phyloP scores from a whole-genome alignment of 1,140 invertebrate species.

The Eueides isabella region DNA sequence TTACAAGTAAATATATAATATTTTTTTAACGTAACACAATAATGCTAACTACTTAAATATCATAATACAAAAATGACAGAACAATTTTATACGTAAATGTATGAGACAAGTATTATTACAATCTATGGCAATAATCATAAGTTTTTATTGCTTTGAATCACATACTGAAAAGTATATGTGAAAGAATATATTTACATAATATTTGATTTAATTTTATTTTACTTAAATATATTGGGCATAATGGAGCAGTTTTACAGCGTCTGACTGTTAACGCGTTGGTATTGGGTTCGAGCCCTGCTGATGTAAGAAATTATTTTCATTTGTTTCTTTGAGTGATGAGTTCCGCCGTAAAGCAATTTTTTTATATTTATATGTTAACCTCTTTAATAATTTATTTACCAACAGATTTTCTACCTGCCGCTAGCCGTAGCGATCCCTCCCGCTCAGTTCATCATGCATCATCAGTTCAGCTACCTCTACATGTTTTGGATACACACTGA shows the following conservation, averaged over 20 bases:
- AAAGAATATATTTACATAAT: neutral
- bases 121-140: neutral
- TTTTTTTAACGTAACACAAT: too few relatives aligned
- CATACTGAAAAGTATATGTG: neutral
- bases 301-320: too few relatives aligned
- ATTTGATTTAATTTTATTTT: neutral
- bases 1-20: too few relatives aligned
- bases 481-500: constrained; percentile 97
- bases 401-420: constrained; percentile 92
- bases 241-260: too few relatives aligned
- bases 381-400: neutral
- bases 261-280: too few relatives aligned
- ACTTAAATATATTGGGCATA: neutral
- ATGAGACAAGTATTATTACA: neutral
- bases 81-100: too few relatives aligned
- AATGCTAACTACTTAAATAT: too few relatives aligned
- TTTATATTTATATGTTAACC: neutral
- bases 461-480: constrained; percentile 93
- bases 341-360: too few relatives aligned
- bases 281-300: too few relatives aligned
- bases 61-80: too few relatives aligned
- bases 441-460: constrained; percentile 91
- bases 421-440: constrained; percentile 92
- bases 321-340: too few relatives aligned
- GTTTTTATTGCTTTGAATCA: neutral